Base-by-base conservation (phyloP, 2,888 invertebrate species). In the Tachystola acroxantha region DNA sequence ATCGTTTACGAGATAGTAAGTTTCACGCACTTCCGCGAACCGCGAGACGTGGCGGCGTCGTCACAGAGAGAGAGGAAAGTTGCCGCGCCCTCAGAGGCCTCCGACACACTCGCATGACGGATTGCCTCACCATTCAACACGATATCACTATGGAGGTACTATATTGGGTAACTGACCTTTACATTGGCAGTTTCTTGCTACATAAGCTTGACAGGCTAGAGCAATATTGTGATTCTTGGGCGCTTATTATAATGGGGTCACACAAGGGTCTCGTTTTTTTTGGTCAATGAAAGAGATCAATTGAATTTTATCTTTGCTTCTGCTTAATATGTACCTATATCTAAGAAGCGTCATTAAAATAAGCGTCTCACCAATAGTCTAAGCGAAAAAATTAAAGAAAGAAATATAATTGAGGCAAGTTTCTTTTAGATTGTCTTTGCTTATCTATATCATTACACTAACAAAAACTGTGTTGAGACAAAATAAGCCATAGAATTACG, bases 141-240 rank as follows among this genome's bases (percentile, higher is more conserved):
- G 40, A 36, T 34, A 42, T 34, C 30, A 34, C 16, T 19, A 20
- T 20, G 16, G 11, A 29, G 32, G 39, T 16, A 48, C 50, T 48
- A 43, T 45, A 59, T 68, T 65, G 60, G 56, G 67, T 64, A 69
- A 69, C 63, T 66, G 67, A 69, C 71, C 71, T 73, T 72, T 66
- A 19, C 35, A 34, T 53, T 46, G 52, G 47, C 56, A 48, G 54
- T 59, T 57, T 48, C 50, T 48, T 53, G 49, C 50, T 50, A 50
- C 43, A 50, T 47, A 39, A 42, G 37, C 40, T 37, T 34, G 35
- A 36, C 34, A 36, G 13, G 40, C 48, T 44, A 36, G 33, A 16
- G 31, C 36, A 28, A 34, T 36, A 39, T 50, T 53, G 45, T 32
- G 41, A 47, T 51, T 42, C 42, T 31, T 10, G 12, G 1, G 10